These are phyloP conservation scores for Melinaea menophilus DNA, from an alignment of 2,888 invertebrate genomes.

Conservation along the genomic window DNA sequence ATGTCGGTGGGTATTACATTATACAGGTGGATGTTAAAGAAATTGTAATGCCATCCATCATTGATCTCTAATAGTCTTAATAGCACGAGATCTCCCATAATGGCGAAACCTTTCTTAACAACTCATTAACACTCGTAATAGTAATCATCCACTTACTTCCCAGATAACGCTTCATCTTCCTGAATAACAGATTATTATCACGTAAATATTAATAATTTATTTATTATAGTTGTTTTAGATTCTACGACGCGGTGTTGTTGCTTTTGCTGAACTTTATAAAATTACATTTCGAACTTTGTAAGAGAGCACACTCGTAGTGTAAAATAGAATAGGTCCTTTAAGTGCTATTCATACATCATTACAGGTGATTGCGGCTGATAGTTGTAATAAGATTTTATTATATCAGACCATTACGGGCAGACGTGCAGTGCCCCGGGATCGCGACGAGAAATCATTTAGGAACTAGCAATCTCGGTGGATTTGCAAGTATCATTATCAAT, in stretches of 20 bases:
- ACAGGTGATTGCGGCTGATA: constrained; percentile 56
- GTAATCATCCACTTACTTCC: constrained; percentile 11
- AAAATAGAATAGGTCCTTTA: constrained; percentile 56
- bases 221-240: too few relatives aligned
- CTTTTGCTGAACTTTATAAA: neutral
- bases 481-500: constrained; percentile 15
- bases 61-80: constrained; percentile 28
- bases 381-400: constrained; percentile 70
- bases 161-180: constrained; percentile 10
- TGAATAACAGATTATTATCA: neutral
- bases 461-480: constrained; percentile 24
- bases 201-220: too few relatives aligned
- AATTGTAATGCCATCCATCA: constrained; percentile 51
- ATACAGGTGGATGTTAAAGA: constrained; percentile 40
- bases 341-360: constrained; percentile 59
- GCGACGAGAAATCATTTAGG: constrained; percentile 44
- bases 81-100: constrained; percentile 22
- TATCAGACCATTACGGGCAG: constrained; percentile 63
- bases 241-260: too few relatives aligned
- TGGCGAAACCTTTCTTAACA: constrained; percentile 24
- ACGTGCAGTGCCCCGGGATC: constrained; percentile 66
- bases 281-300: constrained; percentile 6
- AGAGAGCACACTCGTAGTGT: constrained; percentile 27
- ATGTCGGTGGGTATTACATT: constrained; percentile 40
- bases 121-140: constrained; percentile 20